phyloP scores from a whole-genome alignment of 2,888 invertebrate genomes.

The Cactoblastis cactorum region DNA sequence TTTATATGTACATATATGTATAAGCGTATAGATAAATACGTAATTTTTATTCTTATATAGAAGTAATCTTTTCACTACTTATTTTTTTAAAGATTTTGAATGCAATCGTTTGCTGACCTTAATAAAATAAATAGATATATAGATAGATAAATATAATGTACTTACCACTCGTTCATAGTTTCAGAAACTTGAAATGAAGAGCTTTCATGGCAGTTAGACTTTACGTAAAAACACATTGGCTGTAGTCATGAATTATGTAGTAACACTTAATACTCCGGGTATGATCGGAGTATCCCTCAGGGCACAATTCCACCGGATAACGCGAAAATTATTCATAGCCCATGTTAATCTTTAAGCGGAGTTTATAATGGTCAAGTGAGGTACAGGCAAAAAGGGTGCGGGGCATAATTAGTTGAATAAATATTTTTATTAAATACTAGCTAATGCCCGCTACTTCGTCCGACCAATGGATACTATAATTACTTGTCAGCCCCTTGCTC shows the following conservation, averaged over 20 bases:
- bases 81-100: too few species aligned
- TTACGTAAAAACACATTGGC: background rate
- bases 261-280: background rate
- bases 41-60: too few species aligned
- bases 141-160: too few species aligned
- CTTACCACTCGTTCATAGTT: background rate
- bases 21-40: too few species aligned
- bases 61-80: too few species aligned
- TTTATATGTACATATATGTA: too few species aligned
- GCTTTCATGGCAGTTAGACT: background rate
- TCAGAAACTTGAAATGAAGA: background rate
- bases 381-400: background rate
- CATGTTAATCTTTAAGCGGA: background rate
- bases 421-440: too few species aligned
- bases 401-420: background rate
- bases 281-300: background rate
- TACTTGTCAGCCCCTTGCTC: too few species aligned
- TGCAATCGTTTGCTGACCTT: too few species aligned
- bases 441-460: too few species aligned
- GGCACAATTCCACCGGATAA: background rate
- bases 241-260: background rate
- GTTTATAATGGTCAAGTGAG: background rate
- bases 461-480: too few species aligned
- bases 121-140: too few species aligned
- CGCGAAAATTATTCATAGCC: conserved; percentile 1